Percentiles rank a stretch among this genome's conserved stretches.
Evolutionary conservation across 2,113 vertebrate genomes (phyloP).

Genomic region (Riparia riparia): DNA sequence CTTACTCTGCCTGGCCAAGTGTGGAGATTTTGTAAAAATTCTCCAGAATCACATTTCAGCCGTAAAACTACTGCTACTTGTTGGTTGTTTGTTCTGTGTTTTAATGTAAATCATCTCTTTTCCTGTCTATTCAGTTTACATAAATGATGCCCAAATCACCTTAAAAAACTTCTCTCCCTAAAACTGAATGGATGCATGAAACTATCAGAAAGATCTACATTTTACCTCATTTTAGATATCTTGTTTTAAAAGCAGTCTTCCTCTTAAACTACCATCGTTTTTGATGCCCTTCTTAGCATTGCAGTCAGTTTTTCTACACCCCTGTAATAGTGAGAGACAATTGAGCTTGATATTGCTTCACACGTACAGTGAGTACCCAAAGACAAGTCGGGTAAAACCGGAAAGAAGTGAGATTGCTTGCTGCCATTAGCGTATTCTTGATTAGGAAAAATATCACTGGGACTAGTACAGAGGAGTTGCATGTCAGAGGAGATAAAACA

Average conservation of each 20-base stretch:
- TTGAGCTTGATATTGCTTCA: background rate
- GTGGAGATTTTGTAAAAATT: background rate
- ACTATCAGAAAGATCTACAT: background rate
- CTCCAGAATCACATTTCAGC: background rate
- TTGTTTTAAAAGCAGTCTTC: background rate
- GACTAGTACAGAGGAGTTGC: background rate
- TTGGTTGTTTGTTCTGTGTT: background rate
- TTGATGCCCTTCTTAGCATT: background rate
- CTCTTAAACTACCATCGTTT: background rate
- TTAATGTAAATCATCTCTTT: background rate
- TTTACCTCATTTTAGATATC: background rate
- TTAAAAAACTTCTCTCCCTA: background rate
- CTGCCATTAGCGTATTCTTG: background rate
- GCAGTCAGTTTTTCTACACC: background rate
- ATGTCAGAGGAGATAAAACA: background rate
- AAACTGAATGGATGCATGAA: background rate
- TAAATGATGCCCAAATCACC: background rate
- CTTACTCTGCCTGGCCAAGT: background rate
- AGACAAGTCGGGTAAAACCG: background rate
- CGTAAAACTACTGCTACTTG: background rate
- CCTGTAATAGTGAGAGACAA: background rate
- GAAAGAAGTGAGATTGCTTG: background rate
- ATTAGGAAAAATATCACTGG: background rate
- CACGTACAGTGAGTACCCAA: background rate
- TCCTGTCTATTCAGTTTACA: background rate